These are phyloP conservation scores for Anarrhichthys ocellatus DNA, from an alignment of 2,113 vertebrate genomes.

Conservation along the genomic window DNA sequence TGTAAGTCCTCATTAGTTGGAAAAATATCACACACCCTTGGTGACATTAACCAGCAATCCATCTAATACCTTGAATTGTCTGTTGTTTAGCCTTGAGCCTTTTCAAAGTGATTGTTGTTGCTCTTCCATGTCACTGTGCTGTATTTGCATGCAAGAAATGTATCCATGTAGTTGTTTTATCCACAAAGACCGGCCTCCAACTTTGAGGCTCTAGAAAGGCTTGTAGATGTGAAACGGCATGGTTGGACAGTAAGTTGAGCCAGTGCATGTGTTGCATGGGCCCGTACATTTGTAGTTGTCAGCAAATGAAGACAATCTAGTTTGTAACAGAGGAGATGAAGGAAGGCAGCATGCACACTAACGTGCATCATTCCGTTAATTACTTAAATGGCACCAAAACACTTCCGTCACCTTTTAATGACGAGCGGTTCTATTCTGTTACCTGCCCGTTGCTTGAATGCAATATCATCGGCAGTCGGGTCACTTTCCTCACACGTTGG, in stretches of 20 bases:
- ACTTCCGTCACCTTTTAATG: background rate
- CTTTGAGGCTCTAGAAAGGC: background rate
- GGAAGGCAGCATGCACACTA: background rate
- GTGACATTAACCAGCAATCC: conserved; percentile 16
- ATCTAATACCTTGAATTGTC: background rate
- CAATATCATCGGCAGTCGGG: background rate
- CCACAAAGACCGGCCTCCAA: background rate
- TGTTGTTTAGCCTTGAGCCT: background rate
- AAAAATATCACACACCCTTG: conserved; percentile 1
- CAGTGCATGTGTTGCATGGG: conserved; percentile 51
- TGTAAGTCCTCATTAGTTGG: conserved; percentile 11
- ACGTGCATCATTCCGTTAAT: background rate
- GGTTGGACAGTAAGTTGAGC: background rate
- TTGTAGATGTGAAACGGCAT: conserved; percentile 18
- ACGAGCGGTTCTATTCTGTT: background rate
- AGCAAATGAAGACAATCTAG: conserved; percentile 35
- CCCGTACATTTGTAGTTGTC: conserved; percentile 17
- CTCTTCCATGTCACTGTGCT: conserved; percentile 44
- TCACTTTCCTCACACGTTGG: background rate
- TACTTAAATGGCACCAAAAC: conserved; percentile 12
- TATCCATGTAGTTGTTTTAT: conserved; percentile 7
- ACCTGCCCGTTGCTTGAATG: background rate
- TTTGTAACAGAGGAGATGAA: background rate
- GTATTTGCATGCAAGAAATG: conserved; percentile 45
- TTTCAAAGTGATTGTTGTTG: conserved; percentile 14